A percentile compares a stretch with the other conserved stretches of the same genome.
phyloP scores from a whole-genome alignment of 1,140 invertebrate species.

The Trinorchestia longiramus region DNA sequence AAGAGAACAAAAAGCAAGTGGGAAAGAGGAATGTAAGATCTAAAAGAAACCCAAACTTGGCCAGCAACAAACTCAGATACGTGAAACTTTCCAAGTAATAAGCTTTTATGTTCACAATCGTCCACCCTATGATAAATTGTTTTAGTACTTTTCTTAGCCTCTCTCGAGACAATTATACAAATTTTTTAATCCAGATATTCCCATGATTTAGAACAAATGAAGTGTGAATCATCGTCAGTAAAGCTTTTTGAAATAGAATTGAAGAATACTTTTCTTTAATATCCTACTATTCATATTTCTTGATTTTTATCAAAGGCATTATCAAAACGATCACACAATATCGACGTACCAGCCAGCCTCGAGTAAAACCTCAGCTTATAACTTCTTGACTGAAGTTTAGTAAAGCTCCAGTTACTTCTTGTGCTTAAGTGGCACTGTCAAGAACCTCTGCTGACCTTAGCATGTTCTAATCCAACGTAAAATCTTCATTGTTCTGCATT shows the following conservation, averaged over 20 bases:
- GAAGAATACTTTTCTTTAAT: neutral
- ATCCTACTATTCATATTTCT: neutral
- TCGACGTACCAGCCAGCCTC: neutral
- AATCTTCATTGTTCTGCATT: neutral
- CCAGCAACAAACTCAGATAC: too few species aligned
- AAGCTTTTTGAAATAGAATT: neutral
- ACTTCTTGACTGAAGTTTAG: neutral
- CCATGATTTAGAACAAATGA: too few species aligned
- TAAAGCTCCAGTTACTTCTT: neutral
- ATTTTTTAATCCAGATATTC: too few species aligned
- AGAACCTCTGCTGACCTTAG: neutral
- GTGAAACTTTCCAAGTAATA: too few species aligned
- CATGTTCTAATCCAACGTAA: neutral
- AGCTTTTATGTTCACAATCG: too few species aligned
- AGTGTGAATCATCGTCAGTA: too few species aligned
- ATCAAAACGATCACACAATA: neutral
- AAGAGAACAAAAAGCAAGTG: too few species aligned
- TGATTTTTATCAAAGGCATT: neutral
- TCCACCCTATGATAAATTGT: too few species aligned
- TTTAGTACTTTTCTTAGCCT: too few species aligned
- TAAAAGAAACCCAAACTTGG: too few species aligned
- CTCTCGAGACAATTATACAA: too few species aligned
- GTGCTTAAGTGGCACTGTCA: neutral
- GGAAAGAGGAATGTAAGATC: too few species aligned
- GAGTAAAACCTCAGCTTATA: neutral